These are phyloP conservation scores for Subanguina moxae DNA, from an alignment of 1,140 invertebrate species.

Conservation along the genomic window DNA sequence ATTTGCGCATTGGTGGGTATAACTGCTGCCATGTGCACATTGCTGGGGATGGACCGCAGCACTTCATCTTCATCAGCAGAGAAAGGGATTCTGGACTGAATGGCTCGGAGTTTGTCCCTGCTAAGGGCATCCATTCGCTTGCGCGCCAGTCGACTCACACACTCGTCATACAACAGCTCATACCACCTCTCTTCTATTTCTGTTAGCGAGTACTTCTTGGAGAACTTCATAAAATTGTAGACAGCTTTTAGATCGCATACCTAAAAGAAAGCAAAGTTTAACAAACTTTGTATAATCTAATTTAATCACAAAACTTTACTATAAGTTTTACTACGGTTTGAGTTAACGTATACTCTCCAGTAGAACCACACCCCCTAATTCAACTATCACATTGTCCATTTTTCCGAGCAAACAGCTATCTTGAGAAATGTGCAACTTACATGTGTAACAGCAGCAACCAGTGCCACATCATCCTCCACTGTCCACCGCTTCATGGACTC, in stretches of 20 bases:
- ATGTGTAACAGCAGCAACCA: conserved; percentile 88
- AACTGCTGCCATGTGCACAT: conserved; percentile 18
- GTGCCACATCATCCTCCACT: conserved; percentile 85
- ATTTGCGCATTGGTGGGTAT: conserved; percentile 4
- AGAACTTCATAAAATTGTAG: conserved; percentile 87
- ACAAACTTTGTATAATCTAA: background rate
- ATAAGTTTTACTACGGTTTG: background rate
- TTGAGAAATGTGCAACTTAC: conserved; percentile 63
- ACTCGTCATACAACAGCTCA: conserved; percentile 83
- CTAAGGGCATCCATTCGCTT: conserved; percentile 83
- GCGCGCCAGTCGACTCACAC: conserved; percentile 71
- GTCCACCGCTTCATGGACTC: conserved; percentile 90
- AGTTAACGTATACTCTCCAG: background rate
- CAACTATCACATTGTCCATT: no score
- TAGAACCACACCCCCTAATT: no score
- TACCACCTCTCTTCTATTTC: conserved; percentile 94
- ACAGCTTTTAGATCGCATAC: conserved; percentile 81
- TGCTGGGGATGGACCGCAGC: conserved; percentile 71
- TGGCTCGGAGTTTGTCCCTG: conserved; percentile 78
- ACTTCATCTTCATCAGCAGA: conserved; percentile 82
- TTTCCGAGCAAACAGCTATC: no score
- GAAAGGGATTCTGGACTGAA: conserved; percentile 82
- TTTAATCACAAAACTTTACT: background rate
- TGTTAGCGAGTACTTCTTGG: conserved; percentile 84
- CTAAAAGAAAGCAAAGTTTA: conserved; percentile 63